Base-by-base conservation (phyloP, 2,888 invertebrate genomes). In the Lithophane ornitopus region DNA sequence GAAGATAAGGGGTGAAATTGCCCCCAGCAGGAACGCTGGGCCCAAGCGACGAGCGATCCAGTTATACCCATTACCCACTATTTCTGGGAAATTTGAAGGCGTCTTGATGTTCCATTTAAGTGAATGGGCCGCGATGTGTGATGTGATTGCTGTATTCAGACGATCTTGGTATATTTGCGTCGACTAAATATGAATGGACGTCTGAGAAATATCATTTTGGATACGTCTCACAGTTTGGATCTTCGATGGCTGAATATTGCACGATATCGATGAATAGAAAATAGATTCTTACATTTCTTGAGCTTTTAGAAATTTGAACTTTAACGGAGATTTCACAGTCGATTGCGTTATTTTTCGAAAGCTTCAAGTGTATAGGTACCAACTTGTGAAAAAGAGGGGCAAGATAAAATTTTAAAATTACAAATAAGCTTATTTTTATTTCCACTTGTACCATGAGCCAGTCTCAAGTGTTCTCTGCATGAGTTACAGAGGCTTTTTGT, bases 1-100 rank as follows among this genome's bases (percentile, higher is more conserved):
- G 87, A 91, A 94, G 96, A 95, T 95, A 96, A 96, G 95, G 90
- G 91, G 91, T 90, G 94, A 92, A 93, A 95, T 95, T 95, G 94
- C 92, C 89, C 92, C 90, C 91, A 88, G 91, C 90, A 88, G 90
- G 89, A 90, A 87, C 85, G 84, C 77, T 69, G 70, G 86, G 82
- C 87, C 85, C 85, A 90, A 89, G 88, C 84, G 83, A 87, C 67
- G 82, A 89, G 90, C 88, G 90, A 80, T 78, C 70, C 79, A 77
- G 74, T 80, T 75, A 74, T 74, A 58, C 77, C 78, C 76, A 81
- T 82, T 82, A 82, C 71, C 72, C 78, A 81, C 87, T 81, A 88
- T 86, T 86, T 85, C 77, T 85, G 67, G 46, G 58, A 83, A 80
- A 85, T 80, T 82, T 82, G 81, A 78, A 84, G 74, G 54, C 78